Evolutionary conservation across 2,113 vertebrate species (phyloP).

Genomic region (Halichoeres trimaculatus): DNA sequence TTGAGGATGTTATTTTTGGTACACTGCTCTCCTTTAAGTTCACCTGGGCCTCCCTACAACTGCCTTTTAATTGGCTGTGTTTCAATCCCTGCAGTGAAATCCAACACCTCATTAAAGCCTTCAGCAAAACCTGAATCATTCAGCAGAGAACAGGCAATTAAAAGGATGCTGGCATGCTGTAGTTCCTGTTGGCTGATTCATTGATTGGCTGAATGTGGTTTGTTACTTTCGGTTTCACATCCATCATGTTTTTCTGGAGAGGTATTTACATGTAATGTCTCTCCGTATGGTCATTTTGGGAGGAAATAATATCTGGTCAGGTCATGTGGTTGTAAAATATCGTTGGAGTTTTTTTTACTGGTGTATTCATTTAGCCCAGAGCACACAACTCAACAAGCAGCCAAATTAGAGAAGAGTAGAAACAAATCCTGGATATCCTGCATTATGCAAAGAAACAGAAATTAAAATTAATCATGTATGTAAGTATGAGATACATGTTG

Average conservation of each 20-base stretch:
- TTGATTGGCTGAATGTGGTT: constrained; percentile 63
- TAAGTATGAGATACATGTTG: neutral
- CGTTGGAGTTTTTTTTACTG: neutral
- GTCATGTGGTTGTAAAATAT: constrained; percentile 3
- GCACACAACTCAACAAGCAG: constrained; percentile 8
- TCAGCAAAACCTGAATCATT: constrained; percentile 60
- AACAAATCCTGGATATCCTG: constrained; percentile 12
- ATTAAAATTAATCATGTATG: neutral
- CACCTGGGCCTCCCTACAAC: constrained; percentile 49
- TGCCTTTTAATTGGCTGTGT: constrained; percentile 71
- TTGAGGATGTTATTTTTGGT: constrained; percentile 34
- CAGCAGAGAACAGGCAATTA: constrained; percentile 73
- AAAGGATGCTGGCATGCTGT: constrained; percentile 53
- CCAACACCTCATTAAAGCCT: constrained; percentile 75
- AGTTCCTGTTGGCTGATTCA: constrained; percentile 69
- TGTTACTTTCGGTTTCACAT: constrained; percentile 41
- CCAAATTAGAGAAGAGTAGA: neutral
- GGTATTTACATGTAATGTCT: constrained; percentile 12
- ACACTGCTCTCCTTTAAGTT: constrained; percentile 29
- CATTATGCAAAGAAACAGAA: constrained; percentile 5
- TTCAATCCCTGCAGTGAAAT: constrained; percentile 69
- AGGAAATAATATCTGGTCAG: constrained; percentile 20
- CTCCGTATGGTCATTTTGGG: constrained; percentile 3
- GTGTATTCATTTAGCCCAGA: neutral
- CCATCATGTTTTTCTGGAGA: constrained; percentile 11